Percentiles rank a stretch among this genome's conserved stretches.
phyloP scores from a whole-genome alignment of 2,888 invertebrate genomes.

The Tetramorium bicarinatum region DNA sequence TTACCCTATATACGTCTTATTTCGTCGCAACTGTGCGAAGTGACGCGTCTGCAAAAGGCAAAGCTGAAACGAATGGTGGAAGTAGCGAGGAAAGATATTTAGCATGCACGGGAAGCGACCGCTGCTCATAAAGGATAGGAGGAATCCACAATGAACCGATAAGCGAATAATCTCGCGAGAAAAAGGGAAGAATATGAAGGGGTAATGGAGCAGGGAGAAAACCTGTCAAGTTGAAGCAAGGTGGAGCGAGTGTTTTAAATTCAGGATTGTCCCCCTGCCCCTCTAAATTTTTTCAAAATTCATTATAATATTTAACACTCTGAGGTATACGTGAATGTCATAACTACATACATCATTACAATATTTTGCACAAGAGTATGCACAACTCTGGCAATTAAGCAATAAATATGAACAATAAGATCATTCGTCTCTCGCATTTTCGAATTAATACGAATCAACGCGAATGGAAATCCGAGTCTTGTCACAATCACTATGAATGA shows the following conservation, averaged over 20 bases:
- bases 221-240: constrained; percentile 30
- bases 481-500: constrained; percentile 38
- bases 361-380: background rate
- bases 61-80: constrained; percentile 37
- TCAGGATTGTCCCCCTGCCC: background rate
- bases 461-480: background rate
- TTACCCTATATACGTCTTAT: constrained; percentile 33
- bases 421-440: background rate
- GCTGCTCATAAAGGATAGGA: constrained; percentile 79
- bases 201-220: constrained; percentile 46
- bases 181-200: constrained; percentile 56
- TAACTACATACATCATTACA: background rate
- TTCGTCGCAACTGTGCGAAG: constrained; percentile 18
- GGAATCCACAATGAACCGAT: constrained; percentile 82
- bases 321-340: background rate
- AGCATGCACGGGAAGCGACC: constrained; percentile 76
- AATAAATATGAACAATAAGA: background rate
- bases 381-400: background rate
- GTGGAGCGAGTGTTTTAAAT: constrained; percentile 18
- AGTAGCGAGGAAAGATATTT: constrained; percentile 66
- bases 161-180: constrained; percentile 78
- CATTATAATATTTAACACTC: background rate
- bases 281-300: constrained; percentile 29
- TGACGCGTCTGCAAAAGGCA: constrained; percentile 24
- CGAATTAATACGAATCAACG: background rate